Percentiles rank a stretch among this genome's conserved stretches.
These are phyloP conservation scores for Spea bombifrons DNA, from an alignment of 2,113 vertebrate species.

Conservation along the genomic window DNA sequence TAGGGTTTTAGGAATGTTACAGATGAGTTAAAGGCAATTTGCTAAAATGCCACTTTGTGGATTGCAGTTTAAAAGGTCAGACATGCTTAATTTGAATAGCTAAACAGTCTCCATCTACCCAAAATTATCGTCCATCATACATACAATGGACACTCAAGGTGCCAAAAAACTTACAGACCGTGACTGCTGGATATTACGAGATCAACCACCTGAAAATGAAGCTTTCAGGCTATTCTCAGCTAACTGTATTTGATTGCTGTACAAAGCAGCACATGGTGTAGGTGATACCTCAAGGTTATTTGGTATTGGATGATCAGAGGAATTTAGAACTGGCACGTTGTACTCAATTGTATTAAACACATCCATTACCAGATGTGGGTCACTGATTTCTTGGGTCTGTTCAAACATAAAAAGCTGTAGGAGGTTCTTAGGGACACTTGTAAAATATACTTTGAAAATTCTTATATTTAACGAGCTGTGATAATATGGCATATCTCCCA, in stretches of 20 bases:
- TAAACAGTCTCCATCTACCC: constrained; percentile 18
- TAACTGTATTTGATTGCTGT: constrained; percentile 22
- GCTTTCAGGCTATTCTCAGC: constrained; percentile 1
- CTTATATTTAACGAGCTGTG: too few species aligned
- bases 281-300: constrained; percentile 6
- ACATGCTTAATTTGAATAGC: not conserved
- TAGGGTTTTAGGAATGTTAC: too few species aligned
- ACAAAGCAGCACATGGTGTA: not conserved
- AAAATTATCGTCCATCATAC: constrained; percentile 7
- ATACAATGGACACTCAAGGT: constrained; percentile 5
- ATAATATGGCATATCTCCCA: too few species aligned
- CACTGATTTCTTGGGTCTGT: too few species aligned
- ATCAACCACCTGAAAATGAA: constrained; percentile 20
- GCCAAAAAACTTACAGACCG: constrained; percentile 6
- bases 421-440: too few species aligned
- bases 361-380: too few species aligned
- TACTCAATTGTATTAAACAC: too few species aligned
- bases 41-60: not conserved
- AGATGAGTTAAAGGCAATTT: not conserved
- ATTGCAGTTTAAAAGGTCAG: constrained; percentile 3
- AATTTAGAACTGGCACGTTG: too few species aligned
- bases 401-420: too few species aligned
- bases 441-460: too few species aligned
- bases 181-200: constrained; percentile 30
- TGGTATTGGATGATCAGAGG: not conserved